Evolutionary conservation across 2,113 vertebrate species (phyloP), one percentile per base, ranked within the genome.

Genomic region (Megalops atlanticus): DNA sequence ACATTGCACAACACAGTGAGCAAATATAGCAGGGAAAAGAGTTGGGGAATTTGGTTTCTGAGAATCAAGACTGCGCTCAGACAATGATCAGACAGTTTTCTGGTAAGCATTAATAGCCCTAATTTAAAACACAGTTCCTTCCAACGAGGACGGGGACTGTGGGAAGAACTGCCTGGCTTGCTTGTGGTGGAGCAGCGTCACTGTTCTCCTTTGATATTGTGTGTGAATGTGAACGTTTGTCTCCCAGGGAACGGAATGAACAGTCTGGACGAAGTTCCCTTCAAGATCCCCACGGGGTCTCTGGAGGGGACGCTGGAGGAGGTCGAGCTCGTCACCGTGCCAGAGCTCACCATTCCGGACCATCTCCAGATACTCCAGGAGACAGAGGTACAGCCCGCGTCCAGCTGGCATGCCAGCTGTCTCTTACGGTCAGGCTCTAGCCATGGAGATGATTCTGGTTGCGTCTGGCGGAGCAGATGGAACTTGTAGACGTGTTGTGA

Each of bases 371-470:
- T 96, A 81, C 92, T 98, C 80, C 87, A 91, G 84, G 91, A 95
- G 77, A 96, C 96, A 47, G 92, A 97, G 96, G 97, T 99, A n/a
- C n/a, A n/a, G n/a, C n/a, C 85, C 92, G 93, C 40, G 14, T 14
- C 78, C 70, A 39, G 12, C 41, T 31, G 41, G 0, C 40, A 79
- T 14, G 11, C 7, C 27, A 33, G 39, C 71, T 39, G 35, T 24
- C 38, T 18, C 3, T 38, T 2, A 18, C 4, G 39, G 35, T 24
- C 38, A 5, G 7, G 6, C 71, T 36, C 71, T 38, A n/a, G n/a
- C n/a, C n/a, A n/a, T n/a, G n/a, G n/a, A n/a, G n/a, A n/a, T n/a
- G n/a, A n/a, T n/a, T n/a, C n/a, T n/a, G n/a, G 39, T 41, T 36
- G 1, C 18, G 33, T 72, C 38, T 72, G 70, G 38, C 31, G n/a